Percentiles rank a stretch among this genome's conserved stretches.
These are phyloP conservation scores for Zoanthus sociatus DNA, from an alignment of 92 coral and sea anemone species.

Conservation along the genomic window DNA sequence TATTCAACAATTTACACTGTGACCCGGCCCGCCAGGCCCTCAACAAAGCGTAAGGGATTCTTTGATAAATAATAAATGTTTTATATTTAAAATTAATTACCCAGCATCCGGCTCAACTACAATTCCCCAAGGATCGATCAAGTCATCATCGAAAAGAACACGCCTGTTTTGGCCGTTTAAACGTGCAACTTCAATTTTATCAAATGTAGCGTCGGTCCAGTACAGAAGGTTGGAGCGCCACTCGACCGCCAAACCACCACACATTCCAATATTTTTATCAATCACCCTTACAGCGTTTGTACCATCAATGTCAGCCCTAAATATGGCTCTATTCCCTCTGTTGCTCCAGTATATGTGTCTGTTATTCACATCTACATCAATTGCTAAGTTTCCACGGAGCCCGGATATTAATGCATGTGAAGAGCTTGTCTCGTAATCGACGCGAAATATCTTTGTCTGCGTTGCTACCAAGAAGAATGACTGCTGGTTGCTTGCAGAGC, in stretches of 20 bases:
- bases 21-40: too few relatives aligned
- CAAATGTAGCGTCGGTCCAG: conserved; percentile 36
- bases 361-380: conserved; percentile 23
- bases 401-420: background rate
- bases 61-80: too few relatives aligned
- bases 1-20: too few relatives aligned
- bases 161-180: conserved; percentile 33
- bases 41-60: too few relatives aligned
- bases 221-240: conserved; percentile 38
- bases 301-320: conserved; percentile 16
- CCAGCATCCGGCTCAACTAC: conserved; percentile 29
- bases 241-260: conserved; percentile 42
- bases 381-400: conserved; percentile 5
- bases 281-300: background rate
- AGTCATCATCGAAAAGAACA: background rate
- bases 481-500: background rate
- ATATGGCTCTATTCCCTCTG: conserved; percentile 15
- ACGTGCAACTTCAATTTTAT: conserved; percentile 19
- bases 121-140: conserved; percentile 37
- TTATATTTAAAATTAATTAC: background rate
- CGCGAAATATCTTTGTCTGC: conserved; percentile 1
- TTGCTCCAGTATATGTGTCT: conserved; percentile 28
- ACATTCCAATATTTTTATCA: conserved; percentile 3
- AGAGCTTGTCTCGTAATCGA: background rate
- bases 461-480: conserved; percentile 22